A percentile compares a stretch with the other conserved stretches of the same genome.
Conservation (phyloP, 2,888 invertebrate genomes). For the Gnatocerus cornutus region DNA sequence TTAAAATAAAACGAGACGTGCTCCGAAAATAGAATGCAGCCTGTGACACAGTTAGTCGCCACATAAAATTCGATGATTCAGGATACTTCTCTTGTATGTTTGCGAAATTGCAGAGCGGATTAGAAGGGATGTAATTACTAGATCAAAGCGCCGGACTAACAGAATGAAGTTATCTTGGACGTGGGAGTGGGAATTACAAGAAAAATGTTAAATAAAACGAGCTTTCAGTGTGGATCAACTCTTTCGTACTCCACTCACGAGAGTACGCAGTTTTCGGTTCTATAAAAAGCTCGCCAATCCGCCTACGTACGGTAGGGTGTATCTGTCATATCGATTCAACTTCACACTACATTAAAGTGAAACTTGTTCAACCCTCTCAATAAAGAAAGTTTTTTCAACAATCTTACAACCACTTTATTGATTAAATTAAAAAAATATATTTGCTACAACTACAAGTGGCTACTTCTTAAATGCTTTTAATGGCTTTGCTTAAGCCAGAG, state of each 20-base stretch:
- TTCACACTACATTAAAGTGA: conserved; percentile 11
- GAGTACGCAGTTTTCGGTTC: conserved; percentile 35
- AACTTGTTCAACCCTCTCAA: background rate
- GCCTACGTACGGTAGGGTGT: conserved; percentile 35
- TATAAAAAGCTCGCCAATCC: conserved; percentile 28
- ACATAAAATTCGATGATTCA: conserved; percentile 23
- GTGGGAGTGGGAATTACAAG: background rate
- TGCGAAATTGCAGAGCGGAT: too few species aligned
- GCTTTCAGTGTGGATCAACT: background rate
- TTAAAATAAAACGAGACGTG: conserved; percentile 26
- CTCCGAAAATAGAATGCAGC: conserved; percentile 26
- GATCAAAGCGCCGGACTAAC: too few species aligned
- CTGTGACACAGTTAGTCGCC: conserved; percentile 15
- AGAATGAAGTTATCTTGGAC: too few species aligned
- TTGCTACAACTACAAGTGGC: conserved; percentile 15
- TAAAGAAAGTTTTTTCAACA: too few species aligned
- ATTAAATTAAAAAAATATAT: background rate
- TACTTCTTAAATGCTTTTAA: conserved; percentile 17
- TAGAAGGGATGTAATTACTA: too few species aligned
- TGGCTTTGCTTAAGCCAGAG: conserved; percentile 21
- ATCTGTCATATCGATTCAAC: conserved; percentile 37
- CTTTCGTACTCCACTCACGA: conserved; percentile 23
- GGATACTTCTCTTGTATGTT: too few species aligned
- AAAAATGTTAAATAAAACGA: too few species aligned
- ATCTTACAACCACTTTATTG: conserved; percentile 1